Percentiles rank a stretch among this genome's conserved stretches.
These are phyloP conservation scores for Alosa alosa DNA, from an alignment of 2,113 vertebrate genomes.

Conservation along the genomic window DNA sequence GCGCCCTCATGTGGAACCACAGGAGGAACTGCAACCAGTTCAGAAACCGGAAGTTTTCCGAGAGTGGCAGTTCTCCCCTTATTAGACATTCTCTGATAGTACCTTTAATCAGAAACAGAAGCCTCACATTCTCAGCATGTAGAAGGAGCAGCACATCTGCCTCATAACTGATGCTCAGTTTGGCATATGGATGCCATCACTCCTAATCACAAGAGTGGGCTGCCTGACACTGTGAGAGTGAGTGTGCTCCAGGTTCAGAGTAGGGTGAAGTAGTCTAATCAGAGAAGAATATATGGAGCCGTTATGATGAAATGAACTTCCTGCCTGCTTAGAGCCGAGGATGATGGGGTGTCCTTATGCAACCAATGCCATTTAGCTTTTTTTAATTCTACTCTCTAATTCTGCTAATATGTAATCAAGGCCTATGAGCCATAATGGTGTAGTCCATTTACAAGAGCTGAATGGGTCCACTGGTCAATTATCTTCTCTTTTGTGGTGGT, in stretches of 20 bases:
- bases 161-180: too few relatives aligned
- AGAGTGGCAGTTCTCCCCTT: too few relatives aligned
- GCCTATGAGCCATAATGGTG: slow-evolving; percentile 9
- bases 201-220: too few relatives aligned
- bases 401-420: slow-evolving; percentile 43
- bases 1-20: too few relatives aligned
- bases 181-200: too few relatives aligned
- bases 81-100: too few relatives aligned
- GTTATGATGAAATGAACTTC: slow-evolving; percentile 31
- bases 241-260: slow-evolving; percentile 11
- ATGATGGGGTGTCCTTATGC: slow-evolving; percentile 7
- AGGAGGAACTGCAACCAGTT: too few relatives aligned
- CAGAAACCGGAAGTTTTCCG: too few relatives aligned
- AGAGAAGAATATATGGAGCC: slow-evolving; percentile 24
- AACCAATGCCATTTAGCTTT: slow-evolving; percentile 23
- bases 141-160: too few relatives aligned
- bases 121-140: too few relatives aligned
- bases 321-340: background rate
- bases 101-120: too few relatives aligned
- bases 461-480: slow-evolving; percentile 13
- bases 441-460: slow-evolving; percentile 6
- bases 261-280: slow-evolving; percentile 30
- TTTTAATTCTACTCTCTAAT: slow-evolving; percentile 28
- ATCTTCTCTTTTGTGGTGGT: background rate
- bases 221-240: background rate